Base-by-base conservation (phyloP, 2,888 invertebrate species). In the Hyalella azteca region DNA sequence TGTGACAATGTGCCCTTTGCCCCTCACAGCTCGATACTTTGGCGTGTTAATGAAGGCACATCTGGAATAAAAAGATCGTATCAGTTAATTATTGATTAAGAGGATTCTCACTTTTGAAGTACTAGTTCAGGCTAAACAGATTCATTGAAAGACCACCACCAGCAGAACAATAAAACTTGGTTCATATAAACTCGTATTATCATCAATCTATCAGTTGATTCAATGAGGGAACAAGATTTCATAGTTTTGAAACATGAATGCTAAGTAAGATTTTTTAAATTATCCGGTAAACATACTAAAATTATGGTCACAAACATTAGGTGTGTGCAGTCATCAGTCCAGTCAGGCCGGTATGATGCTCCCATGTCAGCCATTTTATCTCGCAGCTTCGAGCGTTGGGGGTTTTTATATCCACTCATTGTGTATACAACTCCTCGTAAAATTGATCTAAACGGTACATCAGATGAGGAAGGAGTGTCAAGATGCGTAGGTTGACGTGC, bases 1-100 rank as follows among this genome's bases (percentile, higher is more conserved):
- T 32, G 88, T 91, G 2, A 93, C 92, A 80, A 92, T 94, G 81
- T 91, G 91, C 1, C 91, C 90, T 41, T 85, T 88, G 1, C 91
- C 91, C 85, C 90, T 90, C 1, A 93, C 93, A 88, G 93, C 91
- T 77, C 91, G 91, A 87, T 93, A 93, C 88, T 96, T 96, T 4
- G 96, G 97, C 5, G 96, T 96, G 88, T 94, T 94, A 5, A 91
- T 89, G 88, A 95, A 96, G 15, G 96, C 96, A 89, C 96, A 96
- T 66, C 96, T 95, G 88, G 7, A 89, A 88, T 41, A 85, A 80
- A 85, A n/a, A n/a, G n/a, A n/a, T n/a, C n/a, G n/a, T n/a, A n/a
- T n/a, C n/a, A n/a, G n/a, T n/a, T n/a, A n/a, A n/a, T n/a, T n/a
- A n/a, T n/a, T n/a, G n/a, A n/a, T n/a, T n/a, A n/a, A n/a, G n/a